These are phyloP conservation scores for Argyrosomus regius DNA, from an alignment of 2,797 vertebrate genomes.

Conservation along the genomic window DNA sequence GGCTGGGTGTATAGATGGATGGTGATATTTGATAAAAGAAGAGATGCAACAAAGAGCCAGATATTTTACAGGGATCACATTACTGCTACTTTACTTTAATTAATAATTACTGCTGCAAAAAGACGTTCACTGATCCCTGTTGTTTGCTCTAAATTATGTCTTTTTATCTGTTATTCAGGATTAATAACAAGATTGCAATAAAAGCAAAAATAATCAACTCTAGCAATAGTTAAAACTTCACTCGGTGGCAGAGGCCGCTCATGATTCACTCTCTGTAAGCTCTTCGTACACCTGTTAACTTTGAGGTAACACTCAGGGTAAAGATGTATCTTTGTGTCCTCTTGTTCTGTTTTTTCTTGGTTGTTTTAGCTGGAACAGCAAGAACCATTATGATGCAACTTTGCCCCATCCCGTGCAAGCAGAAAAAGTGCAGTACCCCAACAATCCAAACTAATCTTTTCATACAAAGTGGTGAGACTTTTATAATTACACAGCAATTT, in stretches of 20 bases:
- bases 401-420: background rate
- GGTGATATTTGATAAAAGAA: conserved; percentile 11
- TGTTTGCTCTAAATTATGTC: background rate
- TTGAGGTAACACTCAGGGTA: background rate
- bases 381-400: conserved; percentile 26
- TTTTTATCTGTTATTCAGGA: no score
- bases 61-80: background rate
- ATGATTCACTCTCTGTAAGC: background rate
- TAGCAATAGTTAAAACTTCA: background rate
- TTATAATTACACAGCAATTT: background rate
- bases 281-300: background rate
- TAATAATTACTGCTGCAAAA: background rate
- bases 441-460: background rate
- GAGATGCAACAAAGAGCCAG: background rate
- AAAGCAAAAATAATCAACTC: background rate
- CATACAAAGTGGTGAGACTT: background rate
- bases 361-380: background rate
- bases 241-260: background rate
- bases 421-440: background rate
- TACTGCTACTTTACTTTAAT: no score
- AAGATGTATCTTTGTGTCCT: background rate
- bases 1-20: background rate
- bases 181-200: background rate
- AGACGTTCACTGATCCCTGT: background rate
- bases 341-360: background rate